Percentiles rank a stretch among this genome's conserved stretches.
Evolutionary conservation across 1,140 invertebrate genomes (phyloP).

Genomic region (Drosophila nigromelanica): DNA sequence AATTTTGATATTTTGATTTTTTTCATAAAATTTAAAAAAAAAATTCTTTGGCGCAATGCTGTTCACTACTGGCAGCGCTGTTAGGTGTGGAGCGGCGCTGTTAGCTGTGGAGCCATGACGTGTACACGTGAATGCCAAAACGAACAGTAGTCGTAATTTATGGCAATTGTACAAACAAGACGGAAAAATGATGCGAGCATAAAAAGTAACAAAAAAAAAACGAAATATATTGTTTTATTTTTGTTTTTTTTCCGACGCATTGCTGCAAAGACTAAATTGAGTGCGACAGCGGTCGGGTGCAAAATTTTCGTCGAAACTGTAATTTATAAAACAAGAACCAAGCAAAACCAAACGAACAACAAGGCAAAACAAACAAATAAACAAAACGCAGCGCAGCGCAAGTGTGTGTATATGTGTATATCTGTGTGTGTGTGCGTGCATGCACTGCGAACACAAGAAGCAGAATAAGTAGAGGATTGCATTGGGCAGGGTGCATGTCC

Average conservation of each 20-base stretch:
- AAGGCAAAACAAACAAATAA: conserved; percentile 18
- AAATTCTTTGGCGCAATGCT: not conserved
- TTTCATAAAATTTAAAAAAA: conserved; percentile 6
- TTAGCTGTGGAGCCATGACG: conserved; percentile 9
- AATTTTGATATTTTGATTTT: not conserved
- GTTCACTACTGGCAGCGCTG: not conserved
- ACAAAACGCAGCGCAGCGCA: conserved; percentile 10
- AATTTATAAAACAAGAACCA: conserved; percentile 7
- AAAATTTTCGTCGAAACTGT: conserved; percentile 18
- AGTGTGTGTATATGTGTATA: not conserved
- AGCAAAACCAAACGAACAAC: not conserved
- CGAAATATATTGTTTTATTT: conserved; percentile 20
- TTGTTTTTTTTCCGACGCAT: conserved; percentile 25
- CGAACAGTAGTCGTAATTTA: conserved; percentile 21
- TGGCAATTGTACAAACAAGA: conserved; percentile 38
- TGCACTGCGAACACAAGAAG: not conserved
- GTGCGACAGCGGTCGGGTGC: conserved; percentile 10
- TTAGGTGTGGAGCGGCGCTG: conserved; percentile 12
- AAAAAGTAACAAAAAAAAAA: conserved; percentile 32
- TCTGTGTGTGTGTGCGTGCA: not conserved
- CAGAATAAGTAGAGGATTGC: not conserved
- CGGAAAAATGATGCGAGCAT: conserved; percentile 34
- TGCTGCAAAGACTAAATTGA: conserved; percentile 20
- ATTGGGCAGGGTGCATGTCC: conserved; percentile 41
- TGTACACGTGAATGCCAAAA: conserved; percentile 27